These are phyloP conservation scores for Arrhopalites spinosus DNA, from an alignment of 2,888 invertebrate species.

Conservation along the genomic window DNA sequence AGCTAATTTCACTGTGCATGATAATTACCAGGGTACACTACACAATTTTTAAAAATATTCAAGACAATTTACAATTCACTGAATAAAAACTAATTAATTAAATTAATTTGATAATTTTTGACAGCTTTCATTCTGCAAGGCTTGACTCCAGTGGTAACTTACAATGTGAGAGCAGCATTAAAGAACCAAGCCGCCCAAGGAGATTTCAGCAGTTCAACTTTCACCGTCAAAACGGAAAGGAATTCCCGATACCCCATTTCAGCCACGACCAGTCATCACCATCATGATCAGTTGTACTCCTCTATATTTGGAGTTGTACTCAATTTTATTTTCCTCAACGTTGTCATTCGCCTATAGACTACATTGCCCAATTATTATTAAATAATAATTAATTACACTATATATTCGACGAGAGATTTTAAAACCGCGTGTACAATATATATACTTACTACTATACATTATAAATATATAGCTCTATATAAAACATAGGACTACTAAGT, in stretches of 20 bases:
- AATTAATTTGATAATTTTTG: conserved; percentile 4
- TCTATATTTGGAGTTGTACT: conserved; percentile 47
- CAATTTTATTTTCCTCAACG: conserved; percentile 44
- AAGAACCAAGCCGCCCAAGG: conserved; percentile 54
- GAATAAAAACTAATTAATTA: background rate
- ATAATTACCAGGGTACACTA: conserved; percentile 35
- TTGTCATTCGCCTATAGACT: conserved; percentile 39
- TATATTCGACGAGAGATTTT: conserved; percentile 8
- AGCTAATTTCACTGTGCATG: conserved; percentile 49
- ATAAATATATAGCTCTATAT: conserved; percentile 8
- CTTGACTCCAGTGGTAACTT: conserved; percentile 53
- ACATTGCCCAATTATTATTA: background rate
- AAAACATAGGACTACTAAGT: too few species aligned
- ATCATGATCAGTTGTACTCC: conserved; percentile 18
- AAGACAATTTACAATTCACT: background rate
- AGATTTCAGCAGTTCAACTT: conserved; percentile 46
- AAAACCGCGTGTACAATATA: conserved; percentile 27
- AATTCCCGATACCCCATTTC: conserved; percentile 44
- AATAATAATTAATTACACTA: conserved; percentile 3
- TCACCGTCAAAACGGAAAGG: conserved; percentile 45
- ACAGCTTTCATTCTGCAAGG: conserved; percentile 53
- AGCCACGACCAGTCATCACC: conserved; percentile 43
- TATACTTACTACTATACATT: conserved; percentile 18
- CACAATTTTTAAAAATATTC: background rate
- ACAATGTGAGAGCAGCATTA: conserved; percentile 54